A percentile compares a stretch with the other conserved stretches of the same genome.
Evolutionary conservation across 2,113 vertebrate species (phyloP).

Genomic region (Otis tarda): DNA sequence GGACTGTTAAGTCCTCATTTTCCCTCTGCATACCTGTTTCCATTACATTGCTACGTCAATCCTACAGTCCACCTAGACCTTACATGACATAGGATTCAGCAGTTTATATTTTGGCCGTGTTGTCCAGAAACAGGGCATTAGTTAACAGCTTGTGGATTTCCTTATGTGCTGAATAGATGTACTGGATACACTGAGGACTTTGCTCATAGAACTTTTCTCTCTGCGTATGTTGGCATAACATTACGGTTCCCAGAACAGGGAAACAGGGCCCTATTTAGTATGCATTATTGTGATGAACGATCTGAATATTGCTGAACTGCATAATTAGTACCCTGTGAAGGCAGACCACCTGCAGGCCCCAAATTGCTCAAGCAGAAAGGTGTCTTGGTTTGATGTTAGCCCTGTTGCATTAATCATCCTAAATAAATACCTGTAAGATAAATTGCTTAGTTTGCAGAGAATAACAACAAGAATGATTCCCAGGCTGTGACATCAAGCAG

Average conservation of each 20-base stretch:
- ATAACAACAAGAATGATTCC: neutral
- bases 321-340: neutral
- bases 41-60: neutral
- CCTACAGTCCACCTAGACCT: neutral
- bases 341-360: neutral
- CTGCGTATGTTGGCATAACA: neutral
- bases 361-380: neutral
- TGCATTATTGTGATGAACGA: neutral
- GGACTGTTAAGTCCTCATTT: neutral
- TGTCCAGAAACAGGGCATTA: neutral
- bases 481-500: neutral
- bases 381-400: neutral
- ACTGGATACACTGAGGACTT: neutral
- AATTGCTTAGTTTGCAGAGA: neutral
- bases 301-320: neutral
- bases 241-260: neutral
- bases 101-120: neutral
- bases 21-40: rapidly evolving
- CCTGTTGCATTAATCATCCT: neutral
- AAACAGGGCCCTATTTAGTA: neutral
- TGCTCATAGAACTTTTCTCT: neutral
- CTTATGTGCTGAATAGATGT: rapidly evolving
- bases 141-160: neutral
- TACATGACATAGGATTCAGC: neutral
- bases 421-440: neutral